These are phyloP conservation scores for Zaprionus kolodkinae DNA, from an alignment of 1,140 invertebrate species.

Conservation along the genomic window DNA sequence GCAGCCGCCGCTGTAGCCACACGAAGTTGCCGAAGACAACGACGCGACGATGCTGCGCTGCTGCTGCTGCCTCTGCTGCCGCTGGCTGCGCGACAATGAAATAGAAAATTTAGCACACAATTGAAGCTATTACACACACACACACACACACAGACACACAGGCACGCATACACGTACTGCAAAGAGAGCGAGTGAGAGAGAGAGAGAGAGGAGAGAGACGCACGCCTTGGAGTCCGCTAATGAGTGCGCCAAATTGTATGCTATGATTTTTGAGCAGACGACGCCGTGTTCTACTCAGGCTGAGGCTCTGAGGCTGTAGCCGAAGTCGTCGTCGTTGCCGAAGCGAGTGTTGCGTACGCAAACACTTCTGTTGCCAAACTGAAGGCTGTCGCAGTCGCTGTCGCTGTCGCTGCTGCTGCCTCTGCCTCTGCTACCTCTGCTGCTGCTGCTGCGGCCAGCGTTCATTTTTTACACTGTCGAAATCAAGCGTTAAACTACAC, in stretches of 20 bases:
- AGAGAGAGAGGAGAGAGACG: not conserved
- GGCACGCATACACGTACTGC: slow-evolving; percentile 4
- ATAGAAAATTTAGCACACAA: slow-evolving; percentile 78
- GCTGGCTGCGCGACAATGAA: slow-evolving; percentile 62
- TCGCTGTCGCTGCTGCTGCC: not conserved
- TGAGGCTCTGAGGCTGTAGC: not conserved
- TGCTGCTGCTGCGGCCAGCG: slow-evolving; percentile 11
- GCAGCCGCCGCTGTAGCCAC: slow-evolving; percentile 20
- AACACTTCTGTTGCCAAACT: slow-evolving; percentile 19
- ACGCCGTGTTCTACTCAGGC: slow-evolving; percentile 3
- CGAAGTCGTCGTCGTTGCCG: not conserved
- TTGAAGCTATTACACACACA: slow-evolving; percentile 66
- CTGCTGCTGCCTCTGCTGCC: slow-evolving; percentile 7
- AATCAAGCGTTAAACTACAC: slow-evolving; percentile 44
- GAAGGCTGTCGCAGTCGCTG: slow-evolving; percentile 6
- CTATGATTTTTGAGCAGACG: slow-evolving; percentile 49
- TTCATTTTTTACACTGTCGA: slow-evolving; percentile 6
- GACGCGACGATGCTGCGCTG: slow-evolving; percentile 38
- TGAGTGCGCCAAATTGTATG: slow-evolving; percentile 57
- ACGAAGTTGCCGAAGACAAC: slow-evolving; percentile 33
- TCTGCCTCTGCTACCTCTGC: not conserved
- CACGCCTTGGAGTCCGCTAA: slow-evolving; percentile 28
- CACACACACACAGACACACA: slow-evolving; percentile 26
- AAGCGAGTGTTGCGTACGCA: slow-evolving; percentile 12
- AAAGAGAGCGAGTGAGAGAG: not conserved